Conservation (phyloP, 2,797 vertebrate species). For the Tokudaia tokunoshimensis region DNA sequence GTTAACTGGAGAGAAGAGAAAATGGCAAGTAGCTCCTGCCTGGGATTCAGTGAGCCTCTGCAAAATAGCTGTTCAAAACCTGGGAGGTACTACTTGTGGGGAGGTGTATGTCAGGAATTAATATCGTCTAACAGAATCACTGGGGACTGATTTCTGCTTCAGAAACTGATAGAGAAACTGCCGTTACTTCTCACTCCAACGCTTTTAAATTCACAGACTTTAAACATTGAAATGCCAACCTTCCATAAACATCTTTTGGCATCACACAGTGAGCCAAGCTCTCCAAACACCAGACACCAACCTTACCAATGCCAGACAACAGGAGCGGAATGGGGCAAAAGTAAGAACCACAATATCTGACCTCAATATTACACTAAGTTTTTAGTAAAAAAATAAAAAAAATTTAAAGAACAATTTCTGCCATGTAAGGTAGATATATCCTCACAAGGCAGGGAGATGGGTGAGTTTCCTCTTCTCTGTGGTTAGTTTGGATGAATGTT, state of each 20-base stretch:
- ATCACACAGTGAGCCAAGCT: not conserved
- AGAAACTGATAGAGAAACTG: not conserved
- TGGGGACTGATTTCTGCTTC: not conserved
- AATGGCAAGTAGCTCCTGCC: not conserved
- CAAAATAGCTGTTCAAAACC: not conserved
- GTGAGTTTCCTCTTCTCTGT: not conserved
- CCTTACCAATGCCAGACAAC: not conserved
- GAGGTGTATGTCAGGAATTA: not conserved
- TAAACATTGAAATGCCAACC: not conserved
- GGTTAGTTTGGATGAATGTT: slow-evolving; percentile 26
- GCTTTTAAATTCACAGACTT: not conserved
- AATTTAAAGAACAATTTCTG: not conserved
- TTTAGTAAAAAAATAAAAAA: not conserved
- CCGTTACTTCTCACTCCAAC: not conserved
- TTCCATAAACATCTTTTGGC: not conserved
- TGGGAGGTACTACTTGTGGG: not conserved
- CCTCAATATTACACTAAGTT: not conserved
- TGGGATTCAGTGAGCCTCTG: not conserved
- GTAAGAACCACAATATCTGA: not conserved
- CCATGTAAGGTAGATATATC: not conserved
- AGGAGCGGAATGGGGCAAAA: not conserved
- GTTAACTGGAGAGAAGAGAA: not conserved
- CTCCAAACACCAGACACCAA: not conserved
- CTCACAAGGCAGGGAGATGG: not conserved
- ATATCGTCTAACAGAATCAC: not conserved